These are phyloP conservation scores for Drosophila fuyamai DNA, from an alignment of 1,140 invertebrate species.

Conservation along the genomic window DNA sequence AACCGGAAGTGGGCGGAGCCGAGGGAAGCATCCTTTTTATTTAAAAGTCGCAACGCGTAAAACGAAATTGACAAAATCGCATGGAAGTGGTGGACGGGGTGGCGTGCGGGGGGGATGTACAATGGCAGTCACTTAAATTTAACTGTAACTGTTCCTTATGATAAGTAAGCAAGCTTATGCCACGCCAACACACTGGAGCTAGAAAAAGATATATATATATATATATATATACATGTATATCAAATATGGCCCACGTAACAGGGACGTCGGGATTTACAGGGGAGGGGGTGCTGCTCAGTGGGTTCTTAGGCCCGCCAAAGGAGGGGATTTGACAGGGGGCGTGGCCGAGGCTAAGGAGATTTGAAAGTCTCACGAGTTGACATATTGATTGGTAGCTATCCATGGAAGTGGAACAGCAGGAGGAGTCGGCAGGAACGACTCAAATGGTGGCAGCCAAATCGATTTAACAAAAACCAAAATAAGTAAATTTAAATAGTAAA, in stretches of 20 bases:
- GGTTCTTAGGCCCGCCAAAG: neutral
- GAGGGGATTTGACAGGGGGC: constrained; percentile 11
- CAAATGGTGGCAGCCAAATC: neutral
- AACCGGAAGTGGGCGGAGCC: constrained; percentile 7
- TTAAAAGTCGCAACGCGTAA: constrained; percentile 68
- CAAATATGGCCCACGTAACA: neutral
- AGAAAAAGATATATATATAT: constrained; percentile 7
- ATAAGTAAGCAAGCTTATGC: constrained; percentile 56
- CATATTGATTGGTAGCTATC: constrained; percentile 28
- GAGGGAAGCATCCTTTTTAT: constrained; percentile 48
- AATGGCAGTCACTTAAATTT: constrained; percentile 56
- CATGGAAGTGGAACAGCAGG: neutral
- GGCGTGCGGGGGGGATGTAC: neutral
- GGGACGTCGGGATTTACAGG: neutral
- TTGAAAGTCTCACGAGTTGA: constrained; percentile 9
- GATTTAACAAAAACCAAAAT: neutral
- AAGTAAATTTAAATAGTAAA: neutral
- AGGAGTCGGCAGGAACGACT: neutral
- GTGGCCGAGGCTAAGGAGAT: constrained; percentile 20
- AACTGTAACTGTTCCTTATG: constrained; percentile 60
- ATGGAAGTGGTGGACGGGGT: constrained; percentile 45
- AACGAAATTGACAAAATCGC: constrained; percentile 74
- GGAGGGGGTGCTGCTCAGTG: too few species aligned
- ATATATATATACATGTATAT: constrained; percentile 11
- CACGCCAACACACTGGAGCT: constrained; percentile 21